Evolutionary conservation across 2,888 invertebrate species (phyloP).

Genomic region (Tinea semifulvella): DNA sequence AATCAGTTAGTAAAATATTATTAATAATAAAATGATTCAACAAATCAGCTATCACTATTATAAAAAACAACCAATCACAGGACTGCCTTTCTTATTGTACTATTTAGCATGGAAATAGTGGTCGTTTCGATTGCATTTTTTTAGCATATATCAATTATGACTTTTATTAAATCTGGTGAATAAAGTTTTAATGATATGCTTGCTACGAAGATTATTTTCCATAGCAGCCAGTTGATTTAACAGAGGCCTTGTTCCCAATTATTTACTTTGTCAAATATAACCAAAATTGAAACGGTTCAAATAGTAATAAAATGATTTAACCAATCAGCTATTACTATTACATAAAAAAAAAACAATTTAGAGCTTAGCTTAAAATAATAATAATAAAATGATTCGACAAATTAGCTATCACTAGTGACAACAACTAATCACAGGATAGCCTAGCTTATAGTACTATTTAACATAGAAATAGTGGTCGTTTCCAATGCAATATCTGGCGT

Average conservation of each 20-base stretch:
- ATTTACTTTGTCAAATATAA: constrained; percentile 76
- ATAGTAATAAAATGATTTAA: background rate
- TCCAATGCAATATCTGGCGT: constrained; percentile 14
- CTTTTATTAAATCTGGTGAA: constrained; percentile 45
- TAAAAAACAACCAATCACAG: no score
- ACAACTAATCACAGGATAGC: background rate
- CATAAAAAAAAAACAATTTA: background rate
- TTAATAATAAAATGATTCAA: no score
- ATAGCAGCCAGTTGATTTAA: constrained; percentile 70
- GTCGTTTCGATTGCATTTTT: constrained; percentile 12
- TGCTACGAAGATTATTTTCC: constrained; percentile 69
- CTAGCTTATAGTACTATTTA: constrained; percentile 10
- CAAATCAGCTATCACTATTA: no score
- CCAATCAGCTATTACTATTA: background rate
- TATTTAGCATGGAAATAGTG: background rate
- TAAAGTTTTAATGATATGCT: constrained; percentile 41
- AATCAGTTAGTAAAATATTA: no score
- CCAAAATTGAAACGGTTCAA: constrained; percentile 76
- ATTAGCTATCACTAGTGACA: background rate
- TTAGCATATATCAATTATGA: constrained; percentile 38
- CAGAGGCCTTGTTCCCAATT: constrained; percentile 75
- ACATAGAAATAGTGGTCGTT: background rate
- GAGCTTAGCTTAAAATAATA: background rate
- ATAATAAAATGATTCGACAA: background rate
- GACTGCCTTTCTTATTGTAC: no score